Base-by-base conservation (phyloP, 2,797 vertebrate genomes). In the Prunella strophiata region DNA sequence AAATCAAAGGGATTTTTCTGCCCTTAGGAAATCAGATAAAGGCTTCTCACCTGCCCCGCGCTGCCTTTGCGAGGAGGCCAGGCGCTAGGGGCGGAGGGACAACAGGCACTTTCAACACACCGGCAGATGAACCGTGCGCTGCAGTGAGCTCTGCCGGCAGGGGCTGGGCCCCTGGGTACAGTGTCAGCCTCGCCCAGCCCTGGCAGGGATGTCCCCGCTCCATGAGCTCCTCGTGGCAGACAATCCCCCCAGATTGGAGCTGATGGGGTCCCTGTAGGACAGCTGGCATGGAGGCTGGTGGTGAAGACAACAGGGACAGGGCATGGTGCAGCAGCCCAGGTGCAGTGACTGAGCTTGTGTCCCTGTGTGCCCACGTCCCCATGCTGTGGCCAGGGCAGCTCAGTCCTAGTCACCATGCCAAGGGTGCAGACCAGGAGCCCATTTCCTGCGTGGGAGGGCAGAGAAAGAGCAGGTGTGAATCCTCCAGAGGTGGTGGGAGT, bases 1-100 rank as follows among this genome's bases (percentile, higher is more conserved):
- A 93, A 96, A 97, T 97, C 96, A 97, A 97, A 97, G 96, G 96
- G 97, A 97, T 97, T 93, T 95, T 97, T 97, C 96, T 95, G 91
- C 94, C 88, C 87, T 97, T 91, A 94, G 96, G 94, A 96, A 88
- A 97, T 97, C 96, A 97, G 97, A 97, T 97, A 96, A 97, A 97
- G 86, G 94, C 89, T 88, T 93, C 95, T 97, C 96, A 97, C 96
- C 97, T 97, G 96, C 95, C 96, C 90, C 1, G 29, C 2, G 7
- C 92, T 88, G 81, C 78, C 91, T 92, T 85, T 95, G 91, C 59
- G 3, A 84, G 75, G 91, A 74, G 88, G 83, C 91, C 30, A 58
- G 95, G 85, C 2, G 50, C 79, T 71, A 29, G 5, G 81, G 78
- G 89, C 21, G 8, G 72, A 66, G 93, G 94, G 95, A 96, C 95